These are phyloP conservation scores for Drosophila albomicans DNA, from an alignment of 1,140 invertebrate species.

Conservation along the genomic window DNA sequence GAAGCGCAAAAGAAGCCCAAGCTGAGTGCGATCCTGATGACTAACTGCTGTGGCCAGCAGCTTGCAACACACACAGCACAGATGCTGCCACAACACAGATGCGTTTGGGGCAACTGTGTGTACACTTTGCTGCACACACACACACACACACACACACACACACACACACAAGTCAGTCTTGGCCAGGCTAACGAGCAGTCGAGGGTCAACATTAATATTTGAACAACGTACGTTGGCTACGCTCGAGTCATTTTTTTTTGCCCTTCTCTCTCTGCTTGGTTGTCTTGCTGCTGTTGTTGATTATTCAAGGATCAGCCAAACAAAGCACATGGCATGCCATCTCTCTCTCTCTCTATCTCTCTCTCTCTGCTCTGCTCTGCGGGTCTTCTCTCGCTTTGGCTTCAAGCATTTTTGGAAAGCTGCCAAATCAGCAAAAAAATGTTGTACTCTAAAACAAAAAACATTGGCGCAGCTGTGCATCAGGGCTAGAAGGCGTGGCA, in stretches of 20 bases:
- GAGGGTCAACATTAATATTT: conserved; percentile 83
- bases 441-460: conserved; percentile 69
- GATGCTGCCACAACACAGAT: conserved; percentile 24
- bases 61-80: not conserved
- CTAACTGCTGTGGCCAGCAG: conserved; percentile 18
- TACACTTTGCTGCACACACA: conserved; percentile 8
- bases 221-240: conserved; percentile 70
- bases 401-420: conserved; percentile 30
- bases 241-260: conserved; percentile 60
- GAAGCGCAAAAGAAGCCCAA: conserved; percentile 14
- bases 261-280: not conserved
- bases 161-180: conserved; percentile 19
- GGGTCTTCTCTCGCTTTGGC: conserved; percentile 5
- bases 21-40: conserved; percentile 34
- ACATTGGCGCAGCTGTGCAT: not conserved
- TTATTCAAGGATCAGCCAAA: conserved; percentile 83
- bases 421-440: conserved; percentile 77
- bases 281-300: conserved; percentile 67
- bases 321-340: conserved; percentile 77
- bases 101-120: conserved; percentile 19
- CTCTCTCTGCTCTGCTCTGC: conserved; percentile 35
- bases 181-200: conserved; percentile 69
- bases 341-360: not conserved
- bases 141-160: not conserved
- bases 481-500: conserved; percentile 51